Conservation (phyloP, 2,888 invertebrate species). For the Apamea monoglypha region DNA sequence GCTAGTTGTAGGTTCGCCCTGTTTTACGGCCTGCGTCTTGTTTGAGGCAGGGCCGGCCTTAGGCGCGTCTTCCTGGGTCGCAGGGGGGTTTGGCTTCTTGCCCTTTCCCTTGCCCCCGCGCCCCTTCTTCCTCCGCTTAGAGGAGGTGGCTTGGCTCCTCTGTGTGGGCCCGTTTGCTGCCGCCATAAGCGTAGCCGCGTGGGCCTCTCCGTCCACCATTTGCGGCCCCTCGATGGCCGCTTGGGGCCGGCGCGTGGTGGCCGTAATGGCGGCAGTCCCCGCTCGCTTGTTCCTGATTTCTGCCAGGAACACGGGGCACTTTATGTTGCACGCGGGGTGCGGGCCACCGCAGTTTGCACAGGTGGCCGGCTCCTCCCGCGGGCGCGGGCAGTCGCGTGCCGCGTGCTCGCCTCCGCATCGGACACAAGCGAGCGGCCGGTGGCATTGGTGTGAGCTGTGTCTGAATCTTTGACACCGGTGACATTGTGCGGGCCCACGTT, state of each 20-base stretch:
- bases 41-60: not conserved
- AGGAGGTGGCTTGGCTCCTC: not conserved
- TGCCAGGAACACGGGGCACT: conserved; percentile 41
- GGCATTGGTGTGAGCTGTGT: not conserved
- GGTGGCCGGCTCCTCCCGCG: conserved; percentile 8
- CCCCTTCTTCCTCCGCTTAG: not conserved
- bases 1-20: too few relatives aligned
- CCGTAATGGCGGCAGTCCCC: conserved; percentile 28
- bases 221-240: not conserved
- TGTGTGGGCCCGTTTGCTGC: conserved; percentile 3
- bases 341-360: conserved; percentile 51
- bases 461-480: not conserved
- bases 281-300: conserved; percentile 44
- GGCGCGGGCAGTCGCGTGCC: not conserved
- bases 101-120: not conserved
- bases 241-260: not conserved
- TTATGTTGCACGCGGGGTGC: conserved; percentile 47
- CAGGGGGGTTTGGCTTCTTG: not conserved
- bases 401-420: not conserved
- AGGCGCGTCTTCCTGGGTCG: not conserved
- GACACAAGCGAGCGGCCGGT: not conserved
- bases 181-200: not conserved
- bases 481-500: not conserved
- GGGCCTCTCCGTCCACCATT: too few relatives aligned
- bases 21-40: not conserved